Evolutionary conservation across 2,888 invertebrate species (phyloP).

Genomic region (Drosophila niveifrons): DNA sequence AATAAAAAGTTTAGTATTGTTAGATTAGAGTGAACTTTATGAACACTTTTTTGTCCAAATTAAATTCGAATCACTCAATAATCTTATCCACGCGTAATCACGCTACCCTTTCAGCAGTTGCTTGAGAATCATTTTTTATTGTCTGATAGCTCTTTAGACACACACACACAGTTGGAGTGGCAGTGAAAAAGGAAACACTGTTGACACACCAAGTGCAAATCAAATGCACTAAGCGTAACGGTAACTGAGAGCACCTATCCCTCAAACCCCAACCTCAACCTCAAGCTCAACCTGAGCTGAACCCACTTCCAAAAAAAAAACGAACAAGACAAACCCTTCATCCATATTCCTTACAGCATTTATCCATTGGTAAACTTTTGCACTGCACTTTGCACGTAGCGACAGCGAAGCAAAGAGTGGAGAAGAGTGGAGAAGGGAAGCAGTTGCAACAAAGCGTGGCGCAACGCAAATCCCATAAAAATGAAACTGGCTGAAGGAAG

Average conservation of each 20-base stretch:
- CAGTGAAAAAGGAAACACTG: neutral
- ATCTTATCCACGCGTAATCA: neutral
- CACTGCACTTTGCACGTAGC: constrained; percentile 70
- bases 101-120: neutral
- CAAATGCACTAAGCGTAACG: constrained; percentile 74
- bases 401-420: constrained; percentile 24
- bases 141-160: constrained; percentile 19
- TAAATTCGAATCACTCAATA: neutral
- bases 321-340: constrained; percentile 3
- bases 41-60: neutral
- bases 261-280: constrained; percentile 1
- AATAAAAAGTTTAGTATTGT: no score
- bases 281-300: neutral
- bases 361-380: constrained; percentile 59
- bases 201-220: constrained; percentile 59
- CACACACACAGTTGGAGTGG: neutral
- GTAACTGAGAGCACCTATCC: constrained; percentile 65
- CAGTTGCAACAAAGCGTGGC: constrained; percentile 58
- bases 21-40: no score
- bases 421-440: neutral
- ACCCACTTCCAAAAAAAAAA: neutral
- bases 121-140: constrained; percentile 7
- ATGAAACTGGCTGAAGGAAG: constrained; percentile 68
- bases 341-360: constrained; percentile 44
- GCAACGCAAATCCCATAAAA: constrained; percentile 72